Percentiles rank a stretch among this genome's conserved stretches.
These are phyloP conservation scores for Pseudochromis fuscus DNA, from an alignment of 2,797 vertebrate genomes.

Conservation along the genomic window DNA sequence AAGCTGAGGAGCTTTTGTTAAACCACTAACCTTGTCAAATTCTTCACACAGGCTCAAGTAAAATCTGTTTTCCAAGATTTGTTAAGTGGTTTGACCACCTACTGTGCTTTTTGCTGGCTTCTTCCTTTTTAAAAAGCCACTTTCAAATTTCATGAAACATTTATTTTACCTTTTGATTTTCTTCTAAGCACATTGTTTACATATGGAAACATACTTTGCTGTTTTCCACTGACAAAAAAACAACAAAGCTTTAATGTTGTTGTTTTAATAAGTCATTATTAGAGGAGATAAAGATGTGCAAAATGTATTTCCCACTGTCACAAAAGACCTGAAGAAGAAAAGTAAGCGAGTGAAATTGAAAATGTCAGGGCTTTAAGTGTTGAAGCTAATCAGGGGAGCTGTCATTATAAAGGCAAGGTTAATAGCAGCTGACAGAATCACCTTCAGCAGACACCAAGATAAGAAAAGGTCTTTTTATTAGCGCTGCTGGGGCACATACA, in stretches of 20 bases:
- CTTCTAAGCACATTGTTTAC: constrained; percentile 32
- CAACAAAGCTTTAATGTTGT: constrained; percentile 52
- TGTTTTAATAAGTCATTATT: constrained; percentile 54
- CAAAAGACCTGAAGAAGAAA: constrained; percentile 28
- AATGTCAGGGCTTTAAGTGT: constrained; percentile 82
- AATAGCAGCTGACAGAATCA: constrained; percentile 92
- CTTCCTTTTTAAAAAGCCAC: constrained; percentile 20
- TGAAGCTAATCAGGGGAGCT: constrained; percentile 91
- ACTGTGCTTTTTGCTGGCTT: constrained; percentile 24
- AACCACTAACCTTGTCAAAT: constrained; percentile 42
- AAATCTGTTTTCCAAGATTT: constrained; percentile 39
- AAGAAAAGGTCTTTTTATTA: constrained; percentile 83
- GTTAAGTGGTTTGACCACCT: constrained; percentile 31
- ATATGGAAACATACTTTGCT: constrained; percentile 5
- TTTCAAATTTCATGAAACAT: constrained; percentile 14
- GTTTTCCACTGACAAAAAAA: constrained; percentile 18
- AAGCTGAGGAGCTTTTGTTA: constrained; percentile 27
- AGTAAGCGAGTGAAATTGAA: constrained; percentile 52
- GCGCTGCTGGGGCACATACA: constrained; percentile 27
- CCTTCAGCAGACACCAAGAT: constrained; percentile 92
- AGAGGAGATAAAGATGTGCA: constrained; percentile 29
- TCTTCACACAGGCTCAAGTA: constrained; percentile 32
- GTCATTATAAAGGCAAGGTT: constrained; percentile 92
- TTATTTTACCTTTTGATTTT: constrained; percentile 35
- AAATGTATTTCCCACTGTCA: constrained; percentile 37